Base-by-base conservation (phyloP, 1,140 invertebrate species). In the Drosophila dunni region DNA sequence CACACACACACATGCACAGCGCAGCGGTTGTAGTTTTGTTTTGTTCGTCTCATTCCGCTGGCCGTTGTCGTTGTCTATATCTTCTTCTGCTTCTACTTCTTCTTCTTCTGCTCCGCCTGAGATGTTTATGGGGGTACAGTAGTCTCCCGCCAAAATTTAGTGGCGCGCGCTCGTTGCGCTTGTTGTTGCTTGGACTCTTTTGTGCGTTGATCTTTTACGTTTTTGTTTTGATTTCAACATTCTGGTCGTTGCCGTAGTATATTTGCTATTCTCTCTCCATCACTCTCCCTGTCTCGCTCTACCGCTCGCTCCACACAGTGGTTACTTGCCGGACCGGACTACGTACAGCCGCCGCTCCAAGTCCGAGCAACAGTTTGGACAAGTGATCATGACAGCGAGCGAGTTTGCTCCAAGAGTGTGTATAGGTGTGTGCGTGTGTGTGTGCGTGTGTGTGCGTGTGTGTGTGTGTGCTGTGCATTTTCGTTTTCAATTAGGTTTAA, bases 211-310 rank as follows among this genome's bases (percentile, higher is more conserved):
- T 90, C 84, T 89, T 89, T 89, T 89, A 89, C 84, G 84, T 89
- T 89, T 89, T 89, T 89, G 84, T 89, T 89, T 89, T 89, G 84
- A 89, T 89, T 89, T 89, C 80, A 83, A 89, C 79, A 83, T 89
- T 89, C 84, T 88, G 76, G 65, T 73, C 42, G 70, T 63, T 50
- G 70, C 44, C 56, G 70, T 77, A 54, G 68, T 75, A 57, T 20
- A 66, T 61, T 54, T 42, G 45, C 64, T 38, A 44, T 60, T 20
- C 13, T 62, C 69, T 46, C 70, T 60, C 61, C 20, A n/a, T 9
- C 50, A 20, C 20, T 56, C 61, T 42, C 44, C 24, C n/a, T 7
- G 1, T 20, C 17, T 17, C 42, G 15, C 58, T 64, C 7, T 56
- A 20, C 36, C 54, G 74, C 65, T 75, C 62, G 50, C 58, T 60